phyloP scores from a whole-genome alignment of 2,888 invertebrate genomes.

The Drosophila cognata region DNA sequence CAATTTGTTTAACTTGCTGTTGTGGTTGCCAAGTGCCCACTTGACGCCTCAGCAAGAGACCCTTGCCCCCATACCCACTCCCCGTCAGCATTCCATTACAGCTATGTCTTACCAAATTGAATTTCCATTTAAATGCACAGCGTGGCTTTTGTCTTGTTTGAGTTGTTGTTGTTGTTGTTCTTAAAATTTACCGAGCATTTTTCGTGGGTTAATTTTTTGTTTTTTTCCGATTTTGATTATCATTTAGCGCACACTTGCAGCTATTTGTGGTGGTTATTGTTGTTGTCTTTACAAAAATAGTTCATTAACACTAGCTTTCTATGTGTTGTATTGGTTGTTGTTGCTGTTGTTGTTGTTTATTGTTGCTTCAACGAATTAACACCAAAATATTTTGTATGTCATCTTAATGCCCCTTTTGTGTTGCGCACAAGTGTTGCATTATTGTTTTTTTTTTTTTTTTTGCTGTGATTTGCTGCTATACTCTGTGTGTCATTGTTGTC shows the following conservation, averaged over 20 bases:
- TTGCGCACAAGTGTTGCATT: conserved; percentile 43
- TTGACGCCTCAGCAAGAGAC: conserved; percentile 36
- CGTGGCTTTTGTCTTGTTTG: conserved; percentile 15
- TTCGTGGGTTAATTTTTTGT: not conserved
- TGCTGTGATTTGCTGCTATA: conserved; percentile 13
- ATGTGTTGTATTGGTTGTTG: conserved; percentile 27
- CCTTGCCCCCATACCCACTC: not conserved
- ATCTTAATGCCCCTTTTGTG: conserved; percentile 59
- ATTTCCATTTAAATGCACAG: conserved; percentile 49
- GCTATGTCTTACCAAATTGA: conserved; percentile 34
- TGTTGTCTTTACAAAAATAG: conserved; percentile 53
- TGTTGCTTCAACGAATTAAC: conserved; percentile 60
- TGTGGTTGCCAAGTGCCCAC: conserved; percentile 46
- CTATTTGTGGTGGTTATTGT: conserved; percentile 46
- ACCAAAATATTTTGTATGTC: conserved; percentile 72
- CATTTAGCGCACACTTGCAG: conserved; percentile 63
- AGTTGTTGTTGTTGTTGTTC: conserved; percentile 17
- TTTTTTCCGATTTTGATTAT: conserved; percentile 43
- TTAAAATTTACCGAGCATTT: conserved; percentile 24
- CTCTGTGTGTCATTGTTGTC: not conserved
- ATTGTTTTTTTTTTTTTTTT: conserved; percentile 6
- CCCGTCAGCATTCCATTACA: not conserved
- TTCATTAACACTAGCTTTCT: conserved; percentile 78
- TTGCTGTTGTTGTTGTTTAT: conserved; percentile 21
- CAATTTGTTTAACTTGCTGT: conserved; percentile 38